Percentiles rank a stretch among this genome's conserved stretches.
Evolutionary conservation across 2,113 vertebrate species (phyloP).

Genomic region (Corydoras maculifer): DNA sequence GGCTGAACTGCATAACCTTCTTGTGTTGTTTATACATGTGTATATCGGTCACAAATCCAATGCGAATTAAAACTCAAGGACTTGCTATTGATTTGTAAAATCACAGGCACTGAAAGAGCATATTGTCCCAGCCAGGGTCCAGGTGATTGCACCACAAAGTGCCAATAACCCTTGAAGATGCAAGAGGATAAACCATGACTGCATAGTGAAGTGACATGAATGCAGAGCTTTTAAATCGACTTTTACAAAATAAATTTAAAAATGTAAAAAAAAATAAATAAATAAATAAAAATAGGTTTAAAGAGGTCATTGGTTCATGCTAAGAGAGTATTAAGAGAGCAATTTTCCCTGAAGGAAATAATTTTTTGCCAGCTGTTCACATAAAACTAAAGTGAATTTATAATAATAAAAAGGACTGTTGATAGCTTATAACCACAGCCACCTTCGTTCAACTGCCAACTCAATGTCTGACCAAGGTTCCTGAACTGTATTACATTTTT

Average conservation of each 20-base stretch:
- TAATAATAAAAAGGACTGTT: conserved; percentile 22
- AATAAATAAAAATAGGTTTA: conserved; percentile 33
- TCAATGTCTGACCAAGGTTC: not conserved
- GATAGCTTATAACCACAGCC: not conserved
- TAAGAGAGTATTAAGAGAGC: conserved; percentile 21
- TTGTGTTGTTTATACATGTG: not conserved
- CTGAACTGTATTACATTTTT: not conserved
- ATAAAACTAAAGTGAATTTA: conserved; percentile 27
- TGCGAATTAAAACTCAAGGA: conserved; percentile 19
- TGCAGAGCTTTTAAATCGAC: conserved; percentile 31
- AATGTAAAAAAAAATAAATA: too few relatives aligned
- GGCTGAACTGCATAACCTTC: conserved; percentile 3
- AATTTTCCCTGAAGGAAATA: conserved; percentile 16
- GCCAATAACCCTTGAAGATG: conserved; percentile 19
- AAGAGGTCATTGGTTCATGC: conserved; percentile 30
- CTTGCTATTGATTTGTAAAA: conserved; percentile 29
- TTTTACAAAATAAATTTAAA: conserved; percentile 11
- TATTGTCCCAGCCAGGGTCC: conserved; percentile 27
- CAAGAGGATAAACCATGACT: conserved; percentile 27
- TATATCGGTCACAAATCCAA: conserved; percentile 1
- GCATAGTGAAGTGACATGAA: conserved; percentile 9
- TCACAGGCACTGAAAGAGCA: conserved; percentile 12
- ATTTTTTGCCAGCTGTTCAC: conserved; percentile 22
- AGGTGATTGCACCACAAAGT: conserved; percentile 19
- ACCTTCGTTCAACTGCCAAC: not conserved